Evolutionary conservation across 1,140 invertebrate species (phyloP).

Genomic region (Mactra quadrangularis): DNA sequence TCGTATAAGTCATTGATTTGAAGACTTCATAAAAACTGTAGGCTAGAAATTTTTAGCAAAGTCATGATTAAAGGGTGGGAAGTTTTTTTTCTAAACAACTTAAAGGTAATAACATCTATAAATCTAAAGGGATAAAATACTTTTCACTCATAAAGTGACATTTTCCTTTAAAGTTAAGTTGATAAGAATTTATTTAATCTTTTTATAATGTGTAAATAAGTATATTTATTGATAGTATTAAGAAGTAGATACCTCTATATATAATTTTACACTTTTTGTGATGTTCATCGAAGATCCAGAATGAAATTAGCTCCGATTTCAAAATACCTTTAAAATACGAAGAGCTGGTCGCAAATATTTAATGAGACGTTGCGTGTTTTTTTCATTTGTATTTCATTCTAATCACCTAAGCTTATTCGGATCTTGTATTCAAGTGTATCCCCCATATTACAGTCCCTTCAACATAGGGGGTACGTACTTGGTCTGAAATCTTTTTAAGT

Average conservation of each 20-base stretch:
- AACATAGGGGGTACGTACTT: no score
- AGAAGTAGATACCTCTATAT: constrained; percentile 24
- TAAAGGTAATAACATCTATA: no score
- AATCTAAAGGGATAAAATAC: no score
- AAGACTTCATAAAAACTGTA: no score
- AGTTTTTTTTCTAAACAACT: neutral
- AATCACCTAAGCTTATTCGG: constrained; percentile 16
- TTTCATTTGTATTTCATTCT: constrained; percentile 28
- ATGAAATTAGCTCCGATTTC: neutral
- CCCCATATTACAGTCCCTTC: no score
- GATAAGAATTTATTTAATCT: constrained; percentile 37
- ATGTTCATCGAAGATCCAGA: constrained; percentile 4
- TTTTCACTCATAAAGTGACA: neutral
- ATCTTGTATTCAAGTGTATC: no score
- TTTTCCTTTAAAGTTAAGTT: constrained; percentile 6
- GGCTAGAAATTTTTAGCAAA: neutral
- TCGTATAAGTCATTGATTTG: no score
- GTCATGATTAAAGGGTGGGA: neutral
- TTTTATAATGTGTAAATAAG: constrained; percentile 34
- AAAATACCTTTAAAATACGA: no score
- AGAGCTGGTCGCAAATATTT: constrained; percentile 19
- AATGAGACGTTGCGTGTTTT: constrained; percentile 19
- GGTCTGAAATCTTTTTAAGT: no score
- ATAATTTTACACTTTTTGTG: constrained; percentile 36
- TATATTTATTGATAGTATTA: constrained; percentile 12